phyloP scores from a whole-genome alignment of 2,113 vertebrate species.

The Clarias batrachus region DNA sequence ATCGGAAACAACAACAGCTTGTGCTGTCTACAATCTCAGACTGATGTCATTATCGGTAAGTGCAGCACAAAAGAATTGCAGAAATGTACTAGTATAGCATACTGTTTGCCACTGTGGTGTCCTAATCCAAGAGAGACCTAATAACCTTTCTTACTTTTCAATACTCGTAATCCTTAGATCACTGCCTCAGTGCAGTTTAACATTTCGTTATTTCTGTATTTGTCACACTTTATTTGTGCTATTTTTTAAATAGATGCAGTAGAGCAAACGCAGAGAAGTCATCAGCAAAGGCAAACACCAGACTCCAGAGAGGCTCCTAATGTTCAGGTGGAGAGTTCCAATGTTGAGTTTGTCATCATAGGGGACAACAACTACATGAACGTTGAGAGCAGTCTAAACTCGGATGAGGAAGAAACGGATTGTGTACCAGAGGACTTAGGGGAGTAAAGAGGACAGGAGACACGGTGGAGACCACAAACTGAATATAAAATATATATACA shows the following conservation, averaged over 20 bases:
- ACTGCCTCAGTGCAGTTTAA: neutral
- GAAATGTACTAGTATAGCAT: neutral
- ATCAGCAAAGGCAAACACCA: slow-evolving; percentile 44
- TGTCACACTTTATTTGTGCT: neutral
- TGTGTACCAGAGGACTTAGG: neutral
- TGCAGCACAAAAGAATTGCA: neutral
- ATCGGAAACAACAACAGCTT: slow-evolving; percentile 62
- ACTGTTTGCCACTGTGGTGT: neutral
- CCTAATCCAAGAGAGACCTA: neutral
- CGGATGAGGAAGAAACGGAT: slow-evolving; percentile 15
- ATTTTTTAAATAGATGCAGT: neutral
- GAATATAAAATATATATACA: neutral
- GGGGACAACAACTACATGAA: slow-evolving; percentile 70
- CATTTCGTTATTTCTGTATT: neutral
- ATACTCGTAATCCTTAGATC: neutral
- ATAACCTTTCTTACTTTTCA: no score
- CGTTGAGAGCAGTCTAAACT: slow-evolving; percentile 37
- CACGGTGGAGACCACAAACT: neutral
- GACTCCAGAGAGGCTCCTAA: slow-evolving; percentile 20
- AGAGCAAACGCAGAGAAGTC: slow-evolving; percentile 29
- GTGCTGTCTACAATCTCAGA: slow-evolving; percentile 48
- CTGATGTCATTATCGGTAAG: slow-evolving; percentile 50
- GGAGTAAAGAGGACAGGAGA: neutral
- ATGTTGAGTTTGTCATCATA: slow-evolving; percentile 67
- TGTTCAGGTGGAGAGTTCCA: slow-evolving; percentile 61